Evolutionary conservation across 2,888 invertebrate genomes (phyloP).

Genomic region (Empis livida): DNA sequence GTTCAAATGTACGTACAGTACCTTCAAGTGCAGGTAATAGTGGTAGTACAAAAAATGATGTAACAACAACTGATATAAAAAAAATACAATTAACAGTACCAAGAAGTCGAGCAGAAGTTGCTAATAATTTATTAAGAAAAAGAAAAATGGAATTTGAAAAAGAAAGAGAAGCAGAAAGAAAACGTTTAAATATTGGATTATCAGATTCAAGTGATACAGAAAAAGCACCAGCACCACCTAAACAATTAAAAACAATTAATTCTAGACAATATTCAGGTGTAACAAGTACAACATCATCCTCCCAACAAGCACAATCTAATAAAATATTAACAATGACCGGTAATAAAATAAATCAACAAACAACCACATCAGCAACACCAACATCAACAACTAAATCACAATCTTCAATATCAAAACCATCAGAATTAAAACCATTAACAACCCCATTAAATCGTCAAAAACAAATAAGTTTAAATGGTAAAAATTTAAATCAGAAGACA

Average conservation of each 20-base stretch:
- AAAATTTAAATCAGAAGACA: no score
- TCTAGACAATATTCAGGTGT: background rate
- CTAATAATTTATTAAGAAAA: no score
- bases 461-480: no score
- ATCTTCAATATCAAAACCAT: background rate
- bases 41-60: no score
- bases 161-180: conserved; percentile 11
- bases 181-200: conserved; percentile 15
- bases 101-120: no score
- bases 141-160: no score
- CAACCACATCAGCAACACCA: conserved; percentile 1
- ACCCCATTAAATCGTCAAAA: no score
- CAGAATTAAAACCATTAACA: background rate
- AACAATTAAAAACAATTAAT: conserved; percentile 3
- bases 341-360: background rate
- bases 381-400: conserved; percentile 5
- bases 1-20: no score
- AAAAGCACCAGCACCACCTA: conserved; percentile 1
- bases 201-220: conserved; percentile 14
- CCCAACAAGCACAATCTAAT: background rate
- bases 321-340: background rate
- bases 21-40: no score
- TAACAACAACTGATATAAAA: no score
- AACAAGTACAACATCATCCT: background rate
- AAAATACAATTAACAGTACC: no score